Evolutionary conservation across 2,113 vertebrate genomes (phyloP).

Genomic region (Dipodomys ordii): DNA sequence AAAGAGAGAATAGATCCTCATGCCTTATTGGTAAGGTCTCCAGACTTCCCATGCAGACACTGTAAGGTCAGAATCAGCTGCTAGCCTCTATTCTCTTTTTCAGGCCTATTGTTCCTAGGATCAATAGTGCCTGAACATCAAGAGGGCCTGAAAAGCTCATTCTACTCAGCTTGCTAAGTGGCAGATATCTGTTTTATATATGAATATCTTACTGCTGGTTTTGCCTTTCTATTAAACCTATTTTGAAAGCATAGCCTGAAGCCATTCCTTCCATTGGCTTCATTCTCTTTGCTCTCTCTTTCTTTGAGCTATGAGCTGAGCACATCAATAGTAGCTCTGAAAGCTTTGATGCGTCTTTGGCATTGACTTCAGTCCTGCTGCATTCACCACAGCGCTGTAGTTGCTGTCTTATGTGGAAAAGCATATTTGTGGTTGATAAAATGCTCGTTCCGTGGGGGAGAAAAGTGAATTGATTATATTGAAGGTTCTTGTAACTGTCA

Average conservation of each 20-base stretch:
- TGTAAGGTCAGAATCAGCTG: not conserved
- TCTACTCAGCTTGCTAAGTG: constrained; percentile 8
- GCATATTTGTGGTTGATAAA: constrained; percentile 85
- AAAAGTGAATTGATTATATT: constrained; percentile 81
- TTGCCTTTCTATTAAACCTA: constrained; percentile 76
- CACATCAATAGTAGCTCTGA: constrained; percentile 75
- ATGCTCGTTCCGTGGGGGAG: constrained; percentile 68
- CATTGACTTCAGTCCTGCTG: constrained; percentile 75
- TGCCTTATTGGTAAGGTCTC: not conserved
- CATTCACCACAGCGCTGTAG: constrained; percentile 80
- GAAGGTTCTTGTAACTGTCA: constrained; percentile 81
- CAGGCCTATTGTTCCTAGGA: not conserved
- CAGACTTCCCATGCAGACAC: not conserved
- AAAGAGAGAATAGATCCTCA: not conserved
- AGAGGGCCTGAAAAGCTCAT: not conserved
- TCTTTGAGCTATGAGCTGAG: constrained; percentile 65
- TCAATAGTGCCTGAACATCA: not conserved
- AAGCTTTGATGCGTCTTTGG: constrained; percentile 82
- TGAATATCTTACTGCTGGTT: constrained; percentile 61
- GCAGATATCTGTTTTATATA: constrained; percentile 63
- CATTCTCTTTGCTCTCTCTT: constrained; percentile 47
- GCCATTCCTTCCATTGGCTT: constrained; percentile 53
- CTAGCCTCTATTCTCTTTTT: not conserved
- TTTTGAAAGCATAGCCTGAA: constrained; percentile 76
- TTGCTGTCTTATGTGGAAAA: constrained; percentile 81